Conservation (phyloP, 2,888 invertebrate genomes). For the Phlogophora meticulosa region DNA sequence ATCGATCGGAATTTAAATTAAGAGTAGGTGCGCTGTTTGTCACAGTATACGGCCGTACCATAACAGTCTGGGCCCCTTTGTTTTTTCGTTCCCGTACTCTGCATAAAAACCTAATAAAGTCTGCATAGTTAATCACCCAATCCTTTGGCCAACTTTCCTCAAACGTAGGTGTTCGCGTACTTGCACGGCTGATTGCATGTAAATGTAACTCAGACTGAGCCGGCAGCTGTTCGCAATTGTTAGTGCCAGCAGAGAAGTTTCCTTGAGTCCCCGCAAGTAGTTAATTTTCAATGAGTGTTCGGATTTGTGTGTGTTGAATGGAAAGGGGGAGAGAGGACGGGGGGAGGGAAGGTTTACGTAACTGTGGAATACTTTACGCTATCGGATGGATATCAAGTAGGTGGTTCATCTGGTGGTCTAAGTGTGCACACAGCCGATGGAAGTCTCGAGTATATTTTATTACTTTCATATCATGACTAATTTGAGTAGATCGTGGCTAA, state of each 20-base stretch:
- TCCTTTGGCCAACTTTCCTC: slow-evolving; percentile 43
- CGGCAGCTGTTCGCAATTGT: slow-evolving; percentile 31
- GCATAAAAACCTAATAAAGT: too few relatives aligned
- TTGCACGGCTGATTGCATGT: slow-evolving; percentile 46
- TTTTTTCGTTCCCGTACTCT: too few relatives aligned
- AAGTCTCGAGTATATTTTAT: too few relatives aligned
- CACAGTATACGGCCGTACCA: too few relatives aligned
- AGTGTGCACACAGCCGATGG: too few relatives aligned
- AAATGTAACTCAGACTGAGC: slow-evolving; percentile 46
- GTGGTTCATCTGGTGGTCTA: too few relatives aligned
- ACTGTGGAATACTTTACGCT: background rate
- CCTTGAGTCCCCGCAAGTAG: slow-evolving; percentile 33
- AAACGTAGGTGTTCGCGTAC: slow-evolving; percentile 38
- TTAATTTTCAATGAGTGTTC: slow-evolving; percentile 35
- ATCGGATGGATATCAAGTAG: background rate
- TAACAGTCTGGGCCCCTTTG: too few relatives aligned
- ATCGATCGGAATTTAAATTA: too few relatives aligned
- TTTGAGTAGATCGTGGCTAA: too few relatives aligned
- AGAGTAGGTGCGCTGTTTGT: too few relatives aligned
- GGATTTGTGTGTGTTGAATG: slow-evolving; percentile 10
- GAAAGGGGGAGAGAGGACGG: background rate
- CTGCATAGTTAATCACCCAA: slow-evolving; percentile 4
- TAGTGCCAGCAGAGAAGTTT: slow-evolving; percentile 34
- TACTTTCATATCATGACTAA: too few relatives aligned
- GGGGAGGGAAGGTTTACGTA: background rate